phyloP scores from a whole-genome alignment of 2,888 invertebrate genomes.

The Himalopsyche kuldschensis region DNA sequence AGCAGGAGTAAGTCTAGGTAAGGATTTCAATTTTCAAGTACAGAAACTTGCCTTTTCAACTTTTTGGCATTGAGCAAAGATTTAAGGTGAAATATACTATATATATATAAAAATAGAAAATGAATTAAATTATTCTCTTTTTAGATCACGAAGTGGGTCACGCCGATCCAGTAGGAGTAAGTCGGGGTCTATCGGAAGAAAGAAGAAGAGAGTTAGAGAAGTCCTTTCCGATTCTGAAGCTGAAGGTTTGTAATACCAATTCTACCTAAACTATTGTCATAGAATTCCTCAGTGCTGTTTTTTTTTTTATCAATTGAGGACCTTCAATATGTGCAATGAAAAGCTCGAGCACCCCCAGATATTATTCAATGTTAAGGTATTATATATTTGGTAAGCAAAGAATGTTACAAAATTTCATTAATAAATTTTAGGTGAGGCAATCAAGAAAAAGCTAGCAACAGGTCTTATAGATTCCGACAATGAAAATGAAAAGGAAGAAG shows the following conservation, averaged over 20 bases:
- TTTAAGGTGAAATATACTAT: too few relatives aligned
- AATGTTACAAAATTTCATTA: constrained; percentile 20
- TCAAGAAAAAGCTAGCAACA: constrained; percentile 51
- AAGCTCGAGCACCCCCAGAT: too few relatives aligned
- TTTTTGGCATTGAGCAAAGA: constrained; percentile 32
- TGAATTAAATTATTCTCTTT: background rate
- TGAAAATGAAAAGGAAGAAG: constrained; percentile 49
- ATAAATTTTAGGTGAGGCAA: constrained; percentile 39
- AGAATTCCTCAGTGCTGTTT: too few relatives aligned
- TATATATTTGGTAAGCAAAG: too few relatives aligned
- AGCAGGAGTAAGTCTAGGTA: constrained; percentile 42
- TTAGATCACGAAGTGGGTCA: constrained; percentile 40
- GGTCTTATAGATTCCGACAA: constrained; percentile 64
- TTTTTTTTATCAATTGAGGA: too few relatives aligned
- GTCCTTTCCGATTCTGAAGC: constrained; percentile 65
- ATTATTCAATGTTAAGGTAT: too few relatives aligned
- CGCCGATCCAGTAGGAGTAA: constrained; percentile 42
- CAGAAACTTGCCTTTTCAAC: too few relatives aligned
- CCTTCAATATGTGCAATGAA: too few relatives aligned
- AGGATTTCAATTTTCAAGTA: constrained; percentile 30
- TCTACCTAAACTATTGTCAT: constrained; percentile 1
- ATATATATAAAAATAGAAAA: too few relatives aligned
- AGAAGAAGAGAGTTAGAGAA: constrained; percentile 47
- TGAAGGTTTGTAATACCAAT: constrained; percentile 45
- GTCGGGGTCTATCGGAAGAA: constrained; percentile 41